These are phyloP conservation scores for Campylomormyrus numenius DNA, from an alignment of 2,113 vertebrate species.

Conservation along the genomic window DNA sequence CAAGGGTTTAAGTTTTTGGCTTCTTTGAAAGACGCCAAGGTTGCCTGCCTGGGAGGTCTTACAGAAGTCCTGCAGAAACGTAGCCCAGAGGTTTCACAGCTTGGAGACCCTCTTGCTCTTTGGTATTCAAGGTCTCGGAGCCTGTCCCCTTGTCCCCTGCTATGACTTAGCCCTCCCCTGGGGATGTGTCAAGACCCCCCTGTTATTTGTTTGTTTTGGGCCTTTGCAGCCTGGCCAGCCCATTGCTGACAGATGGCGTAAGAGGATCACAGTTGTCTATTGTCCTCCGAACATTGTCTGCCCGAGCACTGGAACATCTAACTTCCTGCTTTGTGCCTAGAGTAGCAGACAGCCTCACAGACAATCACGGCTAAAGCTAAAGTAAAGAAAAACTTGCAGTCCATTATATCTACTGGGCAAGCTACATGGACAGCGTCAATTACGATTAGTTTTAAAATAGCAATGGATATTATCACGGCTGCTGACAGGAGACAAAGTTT, in stretches of 20 bases:
- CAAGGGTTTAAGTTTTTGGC: background rate
- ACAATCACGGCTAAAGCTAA: background rate
- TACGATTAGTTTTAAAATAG: background rate
- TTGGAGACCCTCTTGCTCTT: background rate
- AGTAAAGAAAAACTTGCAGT: background rate
- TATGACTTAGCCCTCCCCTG: background rate
- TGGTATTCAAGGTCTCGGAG: background rate
- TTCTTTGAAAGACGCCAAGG: background rate
- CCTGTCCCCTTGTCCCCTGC: background rate
- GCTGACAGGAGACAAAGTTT: background rate
- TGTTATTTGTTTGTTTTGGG: conserved; percentile 3
- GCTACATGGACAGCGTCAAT: background rate
- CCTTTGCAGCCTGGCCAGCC: conserved; percentile 13
- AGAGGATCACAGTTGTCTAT: conserved; percentile 32
- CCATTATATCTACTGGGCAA: too few relatives aligned
- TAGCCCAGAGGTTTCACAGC: background rate
- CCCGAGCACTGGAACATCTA: background rate
- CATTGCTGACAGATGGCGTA: conserved; percentile 36
- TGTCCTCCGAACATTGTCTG: conserved; percentile 26
- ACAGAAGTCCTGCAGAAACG: background rate
- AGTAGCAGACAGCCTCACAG: background rate
- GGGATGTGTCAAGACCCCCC: background rate
- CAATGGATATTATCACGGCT: background rate
- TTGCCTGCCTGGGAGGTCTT: background rate
- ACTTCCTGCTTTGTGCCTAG: background rate